phyloP scores from a whole-genome alignment of 2,113 vertebrate genomes.

The zebrafish (Danio rerio) region GRCz12tu NC_133180.1:30652501-30653000 shows the following conservation, averaged over 20 bases:
- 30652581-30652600: slow-evolving; percentile 28
- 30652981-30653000: slow-evolving; percentile 94
- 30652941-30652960: slow-evolving; percentile 76
- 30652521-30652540: slow-evolving; percentile 44
- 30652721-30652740: background rate
- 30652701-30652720: background rate
- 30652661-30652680: background rate
- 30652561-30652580: slow-evolving; percentile 20
- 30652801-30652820: slow-evolving; percentile 44
- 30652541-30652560: slow-evolving; percentile 28
- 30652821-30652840: slow-evolving; percentile 38
- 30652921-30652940: slow-evolving; percentile 74
- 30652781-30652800: slow-evolving; percentile 34
- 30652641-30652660: background rate
- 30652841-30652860: slow-evolving; percentile 16
- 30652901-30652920: slow-evolving; percentile 20
- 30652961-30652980: slow-evolving; percentile 87
- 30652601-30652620: background rate
- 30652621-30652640: slow-evolving; percentile 7
- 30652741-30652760: background rate
- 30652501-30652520: slow-evolving; percentile 54
- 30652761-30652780: slow-evolving; percentile 43
- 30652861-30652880: slow-evolving; percentile 22
- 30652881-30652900: slow-evolving; percentile 3
- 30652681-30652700: background rate